A percentile compares a stretch with the other conserved stretches of the same genome.
Evolutionary conservation across 2,888 invertebrate species (phyloP).

Genomic region (Agrotis segetum): DNA sequence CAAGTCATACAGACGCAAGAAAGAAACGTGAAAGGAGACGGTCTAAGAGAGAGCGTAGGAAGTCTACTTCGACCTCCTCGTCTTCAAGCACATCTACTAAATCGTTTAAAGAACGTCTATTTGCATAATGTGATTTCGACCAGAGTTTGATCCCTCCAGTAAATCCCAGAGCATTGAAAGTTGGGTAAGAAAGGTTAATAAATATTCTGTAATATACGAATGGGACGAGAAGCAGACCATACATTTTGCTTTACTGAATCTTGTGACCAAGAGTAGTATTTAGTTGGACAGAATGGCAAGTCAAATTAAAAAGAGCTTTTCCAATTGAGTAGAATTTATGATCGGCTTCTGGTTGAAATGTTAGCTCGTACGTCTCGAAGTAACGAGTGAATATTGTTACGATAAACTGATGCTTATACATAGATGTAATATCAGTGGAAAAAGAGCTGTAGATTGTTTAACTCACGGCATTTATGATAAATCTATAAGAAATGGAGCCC

Average conservation of each 20-base stretch:
- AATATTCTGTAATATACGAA: not conserved
- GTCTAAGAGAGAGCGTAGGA: no score
- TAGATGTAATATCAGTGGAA: not conserved
- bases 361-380: not conserved
- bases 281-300: no score
- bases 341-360: not conserved
- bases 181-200: not conserved
- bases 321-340: not conserved
- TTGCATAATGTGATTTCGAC: not conserved
- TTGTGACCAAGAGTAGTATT: not conserved
- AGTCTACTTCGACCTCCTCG: no score
- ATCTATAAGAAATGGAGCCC: not conserved
- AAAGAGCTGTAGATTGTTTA: conserved; percentile 2
- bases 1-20: no score
- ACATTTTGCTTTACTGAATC: not conserved
- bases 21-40: no score
- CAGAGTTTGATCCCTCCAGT: conserved; percentile 1
- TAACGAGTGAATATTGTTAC: not conserved
- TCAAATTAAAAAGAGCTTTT: no score
- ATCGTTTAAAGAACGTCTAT: not conserved
- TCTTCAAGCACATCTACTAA: no score
- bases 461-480: not conserved
- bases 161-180: not conserved
- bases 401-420: not conserved
- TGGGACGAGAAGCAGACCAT: conserved; percentile 6